Evolutionary conservation across 2,113 vertebrate genomes (phyloP).

Genomic region (Neogale vison): DNA sequence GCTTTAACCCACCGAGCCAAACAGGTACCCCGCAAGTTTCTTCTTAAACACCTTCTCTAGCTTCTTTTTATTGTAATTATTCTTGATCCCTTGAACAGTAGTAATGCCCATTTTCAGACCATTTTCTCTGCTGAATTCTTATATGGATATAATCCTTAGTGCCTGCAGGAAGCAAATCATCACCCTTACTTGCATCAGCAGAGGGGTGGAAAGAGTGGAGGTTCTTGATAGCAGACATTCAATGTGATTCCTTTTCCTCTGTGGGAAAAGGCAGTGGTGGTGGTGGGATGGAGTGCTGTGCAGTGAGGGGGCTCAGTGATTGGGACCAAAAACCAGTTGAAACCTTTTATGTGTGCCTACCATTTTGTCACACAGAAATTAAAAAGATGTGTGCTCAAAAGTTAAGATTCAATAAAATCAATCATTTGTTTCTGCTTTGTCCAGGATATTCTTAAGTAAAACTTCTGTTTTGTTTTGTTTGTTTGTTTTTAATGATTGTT

Average conservation of each 20-base stretch:
- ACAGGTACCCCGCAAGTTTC: background rate
- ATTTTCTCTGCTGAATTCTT: background rate
- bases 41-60: background rate
- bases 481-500: background rate
- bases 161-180: background rate
- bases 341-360: background rate
- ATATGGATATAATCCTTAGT: background rate
- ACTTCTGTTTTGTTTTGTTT: background rate
- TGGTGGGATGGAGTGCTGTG: background rate
- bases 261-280: background rate
- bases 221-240: background rate
- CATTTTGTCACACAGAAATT: background rate
- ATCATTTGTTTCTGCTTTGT: background rate
- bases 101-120: too few relatives aligned
- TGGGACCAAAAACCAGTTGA: background rate
- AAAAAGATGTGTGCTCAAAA: background rate
- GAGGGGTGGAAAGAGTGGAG: background rate
- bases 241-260: background rate
- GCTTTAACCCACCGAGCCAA: too few relatives aligned
- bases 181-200: background rate
- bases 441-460: background rate
- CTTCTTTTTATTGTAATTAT: constrained; percentile 94
- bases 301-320: background rate
- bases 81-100: constrained; percentile 94
- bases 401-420: background rate